phyloP scores from a whole-genome alignment of 2,797 vertebrate species.

The Mormyrus hasselquistii region DNA sequence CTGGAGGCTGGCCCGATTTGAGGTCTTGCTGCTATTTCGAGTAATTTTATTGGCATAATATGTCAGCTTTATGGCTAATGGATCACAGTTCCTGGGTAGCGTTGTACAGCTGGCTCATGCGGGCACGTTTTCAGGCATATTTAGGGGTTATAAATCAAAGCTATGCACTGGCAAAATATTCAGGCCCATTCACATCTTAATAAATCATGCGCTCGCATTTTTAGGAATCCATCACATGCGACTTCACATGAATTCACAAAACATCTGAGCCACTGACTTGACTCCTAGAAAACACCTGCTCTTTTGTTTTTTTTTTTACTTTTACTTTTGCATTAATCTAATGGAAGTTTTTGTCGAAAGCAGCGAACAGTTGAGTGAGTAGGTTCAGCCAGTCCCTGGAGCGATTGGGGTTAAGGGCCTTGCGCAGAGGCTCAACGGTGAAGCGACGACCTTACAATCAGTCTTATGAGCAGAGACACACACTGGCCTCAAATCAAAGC shows the following conservation, averaged over 20 bases:
- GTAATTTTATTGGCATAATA: slow-evolving; percentile 13
- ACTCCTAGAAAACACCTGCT: neutral
- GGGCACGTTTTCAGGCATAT: neutral
- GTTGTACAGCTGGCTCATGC: neutral
- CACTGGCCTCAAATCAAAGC: neutral
- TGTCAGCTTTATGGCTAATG: slow-evolving; percentile 14
- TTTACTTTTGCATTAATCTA: neutral
- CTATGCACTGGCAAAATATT: neutral
- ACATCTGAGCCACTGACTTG: neutral
- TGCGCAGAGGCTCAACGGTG: neutral
- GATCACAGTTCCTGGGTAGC: neutral
- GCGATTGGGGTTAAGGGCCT: neutral
- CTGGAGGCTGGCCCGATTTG: neutral
- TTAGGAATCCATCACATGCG: neutral
- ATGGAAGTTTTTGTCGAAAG: neutral
- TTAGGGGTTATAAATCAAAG: slow-evolving; percentile 4
- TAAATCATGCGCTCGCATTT: slow-evolving; percentile 1
- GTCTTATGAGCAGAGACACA: neutral
- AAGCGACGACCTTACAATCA: neutral
- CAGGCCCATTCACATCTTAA: neutral
- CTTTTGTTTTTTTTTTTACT: neutral
- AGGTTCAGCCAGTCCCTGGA: neutral
- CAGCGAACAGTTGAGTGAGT: neutral
- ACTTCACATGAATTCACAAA: neutral
- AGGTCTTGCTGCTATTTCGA: neutral